Percentiles rank a stretch among this genome's conserved stretches.
phyloP scores from a whole-genome alignment of 2,113 vertebrate genomes.

The Muntiacus reevesi region DNA sequence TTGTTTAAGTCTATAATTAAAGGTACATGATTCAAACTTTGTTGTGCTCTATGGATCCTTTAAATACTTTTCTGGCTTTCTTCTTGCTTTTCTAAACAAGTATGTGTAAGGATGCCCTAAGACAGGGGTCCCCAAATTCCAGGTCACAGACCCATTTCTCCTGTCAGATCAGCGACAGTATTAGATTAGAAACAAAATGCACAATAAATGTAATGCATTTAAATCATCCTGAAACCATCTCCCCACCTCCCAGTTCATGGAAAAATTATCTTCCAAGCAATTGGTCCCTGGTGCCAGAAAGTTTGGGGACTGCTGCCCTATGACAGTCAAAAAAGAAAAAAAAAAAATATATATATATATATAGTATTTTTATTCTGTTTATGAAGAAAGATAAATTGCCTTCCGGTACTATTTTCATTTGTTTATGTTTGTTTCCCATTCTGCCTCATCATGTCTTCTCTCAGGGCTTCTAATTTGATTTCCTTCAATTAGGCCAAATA shows the following conservation, averaged over 20 bases:
- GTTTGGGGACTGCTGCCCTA: neutral
- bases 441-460: neutral
- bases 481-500: neutral
- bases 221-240: neutral
- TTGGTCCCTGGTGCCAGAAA: neutral
- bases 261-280: neutral
- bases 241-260: neutral
- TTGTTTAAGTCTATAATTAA: neutral
- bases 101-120: neutral
- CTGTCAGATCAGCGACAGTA: neutral
- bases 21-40: neutral
- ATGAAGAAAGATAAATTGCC: neutral
- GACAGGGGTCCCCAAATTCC: neutral
- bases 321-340: neutral
- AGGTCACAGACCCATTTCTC: neutral
- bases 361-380: neutral
- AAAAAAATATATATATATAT: neutral
- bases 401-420: neutral
- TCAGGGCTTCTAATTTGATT: slow-evolving; percentile 34
- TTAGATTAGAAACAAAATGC: neutral
- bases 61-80: neutral
- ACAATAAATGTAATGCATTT: neutral
- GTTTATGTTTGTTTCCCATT: neutral
- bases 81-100: neutral
- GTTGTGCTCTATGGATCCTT: neutral